Evolutionary conservation across 2,888 invertebrate species (phyloP).

Genomic region (Criorhina ranunculi): DNA sequence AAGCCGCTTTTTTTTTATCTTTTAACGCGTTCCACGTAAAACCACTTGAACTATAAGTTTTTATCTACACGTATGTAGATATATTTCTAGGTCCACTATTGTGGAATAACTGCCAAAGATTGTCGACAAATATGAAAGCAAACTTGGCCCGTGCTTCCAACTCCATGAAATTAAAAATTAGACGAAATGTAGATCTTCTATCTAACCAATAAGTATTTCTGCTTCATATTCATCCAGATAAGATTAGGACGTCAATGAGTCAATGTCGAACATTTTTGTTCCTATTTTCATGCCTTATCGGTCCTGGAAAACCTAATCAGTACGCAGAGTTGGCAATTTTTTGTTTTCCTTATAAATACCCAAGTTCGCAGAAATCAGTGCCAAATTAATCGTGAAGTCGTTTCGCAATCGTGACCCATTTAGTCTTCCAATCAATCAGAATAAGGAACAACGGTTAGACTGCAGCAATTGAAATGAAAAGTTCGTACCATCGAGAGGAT

Average conservation of each 20-base stretch:
- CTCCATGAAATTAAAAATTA: conserved; percentile 43
- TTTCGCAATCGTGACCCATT: conserved; percentile 5
- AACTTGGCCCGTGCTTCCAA: background rate
- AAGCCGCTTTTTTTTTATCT: too few species aligned
- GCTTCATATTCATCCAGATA: conserved; percentile 34
- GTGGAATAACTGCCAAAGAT: background rate
- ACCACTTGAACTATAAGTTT: too few species aligned
- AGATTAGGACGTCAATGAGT: conserved; percentile 28
- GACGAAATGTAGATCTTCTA: conserved; percentile 32
- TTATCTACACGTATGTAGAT: too few species aligned
- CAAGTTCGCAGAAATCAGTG: background rate
- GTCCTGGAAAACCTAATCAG: conserved; percentile 17
- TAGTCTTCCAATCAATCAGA: background rate
- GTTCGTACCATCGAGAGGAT: conserved; percentile 11
- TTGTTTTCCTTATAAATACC: conserved; percentile 43
- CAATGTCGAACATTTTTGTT: background rate
- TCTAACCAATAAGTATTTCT: background rate
- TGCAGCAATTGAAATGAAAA: conserved; percentile 19
- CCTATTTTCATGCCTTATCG: conserved; percentile 19
- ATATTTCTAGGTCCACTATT: background rate
- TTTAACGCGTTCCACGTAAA: too few species aligned
- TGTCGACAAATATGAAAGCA: background rate
- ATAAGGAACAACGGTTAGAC: conserved; percentile 4
- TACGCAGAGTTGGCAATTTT: background rate
- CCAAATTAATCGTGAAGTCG: conserved; percentile 29